Evolutionary conservation across 2,797 vertebrate genomes (phyloP).

Genomic region (Oryzias dopingdopingensis): DNA sequence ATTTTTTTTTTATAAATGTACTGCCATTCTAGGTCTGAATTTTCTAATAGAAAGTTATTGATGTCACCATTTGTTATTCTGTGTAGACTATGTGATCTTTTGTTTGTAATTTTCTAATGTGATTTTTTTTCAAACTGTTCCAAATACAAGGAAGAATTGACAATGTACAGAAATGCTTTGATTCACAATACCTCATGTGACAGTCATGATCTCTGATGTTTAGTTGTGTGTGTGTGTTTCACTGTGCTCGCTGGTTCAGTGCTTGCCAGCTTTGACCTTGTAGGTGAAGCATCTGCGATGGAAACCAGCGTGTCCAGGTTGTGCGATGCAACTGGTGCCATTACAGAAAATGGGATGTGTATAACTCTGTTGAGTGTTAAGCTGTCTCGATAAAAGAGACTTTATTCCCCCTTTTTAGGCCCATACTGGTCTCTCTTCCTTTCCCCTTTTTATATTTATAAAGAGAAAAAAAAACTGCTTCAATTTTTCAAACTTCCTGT

Average conservation of each 20-base stretch:
- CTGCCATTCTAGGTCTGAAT: slow-evolving; percentile 92
- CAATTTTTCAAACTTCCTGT: slow-evolving; percentile 64
- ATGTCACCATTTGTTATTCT: slow-evolving; percentile 85
- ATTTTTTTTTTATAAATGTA: slow-evolving; percentile 82
- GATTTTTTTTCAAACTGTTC: slow-evolving; percentile 87
- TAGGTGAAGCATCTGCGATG: slow-evolving; percentile 68
- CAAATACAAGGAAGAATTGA: slow-evolving; percentile 69
- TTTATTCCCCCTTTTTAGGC: slow-evolving; percentile 69
- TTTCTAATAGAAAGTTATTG: slow-evolving; percentile 97
- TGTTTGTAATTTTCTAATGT: slow-evolving; percentile 78
- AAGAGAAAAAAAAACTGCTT: slow-evolving; percentile 66
- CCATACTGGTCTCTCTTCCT: slow-evolving; percentile 60
- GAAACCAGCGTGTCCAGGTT: slow-evolving; percentile 70
- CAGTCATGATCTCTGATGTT: slow-evolving; percentile 80
- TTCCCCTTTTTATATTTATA: slow-evolving; percentile 76
- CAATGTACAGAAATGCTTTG: slow-evolving; percentile 79
- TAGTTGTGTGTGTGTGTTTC: slow-evolving; percentile 56
- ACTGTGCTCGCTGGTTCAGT: slow-evolving; percentile 73
- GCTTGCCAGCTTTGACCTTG: slow-evolving; percentile 77
- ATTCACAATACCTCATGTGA: slow-evolving; percentile 97
- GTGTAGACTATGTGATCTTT: slow-evolving; percentile 88
- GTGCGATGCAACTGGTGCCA: slow-evolving; percentile 77
- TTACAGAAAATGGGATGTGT: slow-evolving; percentile 72
- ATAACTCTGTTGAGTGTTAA: slow-evolving; percentile 81
- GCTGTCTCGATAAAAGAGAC: slow-evolving; percentile 81